Conservation (phyloP, 2,888 invertebrate genomes). For the Drosophila ustulata region DNA sequence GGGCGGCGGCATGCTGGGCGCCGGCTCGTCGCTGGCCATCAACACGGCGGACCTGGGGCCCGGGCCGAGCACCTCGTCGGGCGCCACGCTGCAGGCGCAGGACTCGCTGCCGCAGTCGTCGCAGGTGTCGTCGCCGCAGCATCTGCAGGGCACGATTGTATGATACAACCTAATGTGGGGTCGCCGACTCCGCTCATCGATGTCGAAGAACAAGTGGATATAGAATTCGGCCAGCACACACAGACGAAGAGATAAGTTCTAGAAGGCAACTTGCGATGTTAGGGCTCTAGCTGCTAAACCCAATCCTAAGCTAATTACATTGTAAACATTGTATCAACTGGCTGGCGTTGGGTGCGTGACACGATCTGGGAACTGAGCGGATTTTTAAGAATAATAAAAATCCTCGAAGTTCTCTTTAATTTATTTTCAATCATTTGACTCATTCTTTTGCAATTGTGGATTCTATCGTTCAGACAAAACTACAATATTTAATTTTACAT, state of each 20-base stretch:
- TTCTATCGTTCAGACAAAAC: too few relatives aligned
- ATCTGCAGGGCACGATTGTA: conserved; percentile 96
- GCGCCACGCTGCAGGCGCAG: conserved; percentile 86
- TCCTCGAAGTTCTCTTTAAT: too few relatives aligned
- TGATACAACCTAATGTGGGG: conserved; percentile 98
- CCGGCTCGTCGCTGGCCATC: conserved; percentile 83
- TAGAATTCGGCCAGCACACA: conserved; percentile 81
- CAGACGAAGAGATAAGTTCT: conserved; percentile 74
- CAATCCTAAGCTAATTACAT: conserved; percentile 10
- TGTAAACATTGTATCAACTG: not conserved
- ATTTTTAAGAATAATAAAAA: too few relatives aligned
- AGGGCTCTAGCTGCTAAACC: conserved; percentile 44
- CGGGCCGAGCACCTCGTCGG: conserved; percentile 85
- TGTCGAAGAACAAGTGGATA: conserved; percentile 87
- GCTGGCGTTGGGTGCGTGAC: conserved; percentile 29
- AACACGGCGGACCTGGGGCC: conserved; percentile 81
- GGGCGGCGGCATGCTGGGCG: conserved; percentile 78
- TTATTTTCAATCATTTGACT: too few relatives aligned
- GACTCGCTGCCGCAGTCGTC: conserved; percentile 74
- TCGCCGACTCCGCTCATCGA: conserved; percentile 92
- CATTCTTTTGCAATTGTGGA: too few relatives aligned
- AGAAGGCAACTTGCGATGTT: conserved; percentile 25
- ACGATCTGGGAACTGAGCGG: not conserved
- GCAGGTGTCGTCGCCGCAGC: conserved; percentile 87
- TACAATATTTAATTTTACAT: too few relatives aligned